These are phyloP conservation scores for Chymomyza fuscimana DNA, from an alignment of 2,888 invertebrate species.

Conservation along the genomic window DNA sequence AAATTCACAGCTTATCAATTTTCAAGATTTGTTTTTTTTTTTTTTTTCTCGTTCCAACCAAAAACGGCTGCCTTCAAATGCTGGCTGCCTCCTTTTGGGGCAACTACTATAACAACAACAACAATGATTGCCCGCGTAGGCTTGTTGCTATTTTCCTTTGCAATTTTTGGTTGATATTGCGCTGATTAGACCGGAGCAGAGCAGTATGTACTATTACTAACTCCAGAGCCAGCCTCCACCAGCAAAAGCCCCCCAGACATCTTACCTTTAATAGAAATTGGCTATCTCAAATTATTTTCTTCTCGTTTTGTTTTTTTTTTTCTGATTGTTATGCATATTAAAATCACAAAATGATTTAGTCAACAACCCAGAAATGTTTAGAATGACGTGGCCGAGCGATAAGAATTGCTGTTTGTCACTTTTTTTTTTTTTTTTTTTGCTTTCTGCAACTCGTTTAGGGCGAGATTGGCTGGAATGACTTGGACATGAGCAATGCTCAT, in stretches of 20 bases:
- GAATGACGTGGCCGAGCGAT: slow-evolving; percentile 57
- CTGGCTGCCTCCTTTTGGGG: slow-evolving; percentile 8
- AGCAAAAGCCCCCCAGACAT: background rate
- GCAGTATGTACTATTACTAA: slow-evolving; percentile 20
- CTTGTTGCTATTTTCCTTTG: background rate
- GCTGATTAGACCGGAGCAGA: slow-evolving; percentile 37
- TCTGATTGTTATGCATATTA: slow-evolving; percentile 18
- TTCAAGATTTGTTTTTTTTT: slow-evolving; percentile 58
- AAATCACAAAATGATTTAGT: slow-evolving; percentile 27
- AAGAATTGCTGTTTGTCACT: slow-evolving; percentile 26
- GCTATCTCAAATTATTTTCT: slow-evolving; percentile 3
- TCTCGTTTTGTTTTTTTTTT: background rate
- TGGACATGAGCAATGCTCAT: slow-evolving; percentile 25
- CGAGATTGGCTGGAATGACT: slow-evolving; percentile 21
- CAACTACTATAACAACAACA: slow-evolving; percentile 3
- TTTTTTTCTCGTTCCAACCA: slow-evolving; percentile 34
- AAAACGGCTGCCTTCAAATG: slow-evolving; percentile 38
- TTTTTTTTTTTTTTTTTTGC: slow-evolving; percentile 37
- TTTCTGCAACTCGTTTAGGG: slow-evolving; percentile 4
- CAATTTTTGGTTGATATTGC: background rate
- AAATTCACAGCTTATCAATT: slow-evolving; percentile 75
- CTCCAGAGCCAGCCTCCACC: slow-evolving; percentile 3
- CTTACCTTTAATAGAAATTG: slow-evolving; percentile 27
- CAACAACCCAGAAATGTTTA: slow-evolving; percentile 48
- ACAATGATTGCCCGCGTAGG: slow-evolving; percentile 37